Evolutionary conservation across 2,888 invertebrate genomes (phyloP).

Genomic region (Dasysyrphus albostriatus): DNA sequence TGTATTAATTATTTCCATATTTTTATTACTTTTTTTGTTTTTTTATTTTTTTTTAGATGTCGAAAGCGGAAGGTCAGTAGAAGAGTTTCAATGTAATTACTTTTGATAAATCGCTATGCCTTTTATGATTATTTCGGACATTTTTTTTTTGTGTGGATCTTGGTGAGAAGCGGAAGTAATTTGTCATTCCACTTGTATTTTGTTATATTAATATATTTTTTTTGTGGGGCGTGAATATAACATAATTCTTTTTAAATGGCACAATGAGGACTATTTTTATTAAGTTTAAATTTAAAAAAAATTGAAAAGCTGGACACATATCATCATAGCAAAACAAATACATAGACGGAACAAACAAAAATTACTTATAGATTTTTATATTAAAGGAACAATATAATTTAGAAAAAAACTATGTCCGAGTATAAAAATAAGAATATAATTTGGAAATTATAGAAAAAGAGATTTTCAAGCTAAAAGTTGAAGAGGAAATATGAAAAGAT

Average conservation of each 20-base stretch:
- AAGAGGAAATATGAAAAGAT: too few relatives aligned
- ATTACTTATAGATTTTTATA: too few relatives aligned
- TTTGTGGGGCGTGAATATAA: slow-evolving; percentile 22
- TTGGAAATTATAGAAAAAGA: too few relatives aligned
- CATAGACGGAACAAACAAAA: neutral
- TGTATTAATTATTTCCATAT: slow-evolving; percentile 56
- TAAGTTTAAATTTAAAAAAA: neutral
- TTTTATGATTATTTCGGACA: slow-evolving; percentile 29
- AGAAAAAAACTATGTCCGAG: too few relatives aligned
- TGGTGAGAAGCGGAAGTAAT: slow-evolving; percentile 51
- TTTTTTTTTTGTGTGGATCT: slow-evolving; percentile 31
- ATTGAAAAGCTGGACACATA: neutral
- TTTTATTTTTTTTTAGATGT: neutral
- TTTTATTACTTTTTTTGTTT: slow-evolving; percentile 5
- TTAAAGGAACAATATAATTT: too few relatives aligned
- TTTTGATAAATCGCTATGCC: slow-evolving; percentile 61
- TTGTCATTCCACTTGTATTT: slow-evolving; percentile 50
- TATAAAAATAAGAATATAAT: too few relatives aligned
- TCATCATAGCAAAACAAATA: neutral
- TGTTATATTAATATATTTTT: slow-evolving; percentile 22
- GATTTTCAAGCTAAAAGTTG: too few relatives aligned
- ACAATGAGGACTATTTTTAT: slow-evolving; percentile 7
- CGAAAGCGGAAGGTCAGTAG: neutral
- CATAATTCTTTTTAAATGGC: slow-evolving; percentile 11
- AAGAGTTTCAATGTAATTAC: slow-evolving; percentile 36